Percentiles rank a stretch among this genome's conserved stretches.
phyloP scores from a whole-genome alignment of 2,797 vertebrate species.

The Hypotaenidia philippensis region DNA sequence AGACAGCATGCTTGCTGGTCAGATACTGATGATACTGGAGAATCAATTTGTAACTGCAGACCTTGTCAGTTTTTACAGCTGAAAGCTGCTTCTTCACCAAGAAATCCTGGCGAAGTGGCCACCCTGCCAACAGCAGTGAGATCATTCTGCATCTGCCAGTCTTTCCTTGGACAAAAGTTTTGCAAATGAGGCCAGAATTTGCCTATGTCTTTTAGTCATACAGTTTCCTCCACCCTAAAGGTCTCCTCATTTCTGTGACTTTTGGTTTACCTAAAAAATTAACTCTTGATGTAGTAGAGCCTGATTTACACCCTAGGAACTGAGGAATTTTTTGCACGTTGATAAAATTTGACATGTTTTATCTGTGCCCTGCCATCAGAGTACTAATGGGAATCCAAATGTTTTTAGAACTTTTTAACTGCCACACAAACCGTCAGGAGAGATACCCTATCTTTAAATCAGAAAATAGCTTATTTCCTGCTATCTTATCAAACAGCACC shows the following conservation, averaged over 20 bases:
- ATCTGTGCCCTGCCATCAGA: slow-evolving; percentile 55
- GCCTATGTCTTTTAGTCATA: background rate
- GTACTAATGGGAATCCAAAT: slow-evolving; percentile 68
- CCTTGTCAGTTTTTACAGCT: background rate
- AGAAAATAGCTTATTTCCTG: slow-evolving; percentile 66
- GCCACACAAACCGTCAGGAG: slow-evolving; percentile 36
- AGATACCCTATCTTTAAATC: slow-evolving; percentile 71
- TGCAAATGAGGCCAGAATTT: background rate
- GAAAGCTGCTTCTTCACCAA: slow-evolving; percentile 19
- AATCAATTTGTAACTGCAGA: slow-evolving; percentile 23
- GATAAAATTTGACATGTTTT: slow-evolving; percentile 69
- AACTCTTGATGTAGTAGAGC: slow-evolving; percentile 4
- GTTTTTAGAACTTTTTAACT: slow-evolving; percentile 72
- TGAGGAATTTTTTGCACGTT: background rate
- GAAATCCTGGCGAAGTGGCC: background rate
- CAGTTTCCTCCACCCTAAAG: background rate
- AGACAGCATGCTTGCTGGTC: background rate
- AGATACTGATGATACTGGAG: background rate
- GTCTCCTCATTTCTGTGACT: slow-evolving; percentile 17
- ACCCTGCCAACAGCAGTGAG: background rate
- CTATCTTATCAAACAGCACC: slow-evolving; percentile 68
- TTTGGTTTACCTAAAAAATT: slow-evolving; percentile 46
- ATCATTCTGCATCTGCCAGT: background rate
- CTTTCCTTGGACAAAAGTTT: slow-evolving; percentile 18
- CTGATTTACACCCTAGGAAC: slow-evolving; percentile 52